Percentiles rank a stretch among this genome's conserved stretches.
Conservation (phyloP, 2,888 invertebrate species). For the Phortica okadai region DNA sequence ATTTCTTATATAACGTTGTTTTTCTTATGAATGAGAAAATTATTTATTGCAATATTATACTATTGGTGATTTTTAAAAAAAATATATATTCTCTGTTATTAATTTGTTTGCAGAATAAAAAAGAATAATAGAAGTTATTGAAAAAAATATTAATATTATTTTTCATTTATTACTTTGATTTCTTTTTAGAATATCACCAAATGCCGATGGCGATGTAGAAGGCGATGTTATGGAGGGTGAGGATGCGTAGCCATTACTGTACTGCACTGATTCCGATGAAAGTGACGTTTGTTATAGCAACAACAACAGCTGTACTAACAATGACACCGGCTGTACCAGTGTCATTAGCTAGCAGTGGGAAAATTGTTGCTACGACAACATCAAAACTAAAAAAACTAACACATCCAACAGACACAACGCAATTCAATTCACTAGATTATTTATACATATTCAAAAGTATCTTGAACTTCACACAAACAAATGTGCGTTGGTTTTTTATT, state of each 20-base stretch:
- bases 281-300: constrained; percentile 66
- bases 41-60: too few species aligned
- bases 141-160: constrained; percentile 29
- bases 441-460: neutral
- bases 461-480: neutral
- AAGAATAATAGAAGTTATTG: neutral
- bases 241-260: constrained; percentile 77
- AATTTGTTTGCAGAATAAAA: neutral
- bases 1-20: neutral
- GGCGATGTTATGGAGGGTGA: constrained; percentile 63
- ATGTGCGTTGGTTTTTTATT: neutral
- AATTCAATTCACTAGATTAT: neutral
- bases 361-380: constrained; percentile 41
- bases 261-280: constrained; percentile 73
- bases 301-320: constrained; percentile 45
- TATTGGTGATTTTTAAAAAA: too few species aligned
- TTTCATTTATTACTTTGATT: constrained; percentile 35
- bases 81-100: too few species aligned
- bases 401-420: constrained; percentile 21
- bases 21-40: too few species aligned
- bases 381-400: constrained; percentile 35
- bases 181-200: constrained; percentile 69
- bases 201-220: constrained; percentile 65
- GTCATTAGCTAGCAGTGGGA: constrained; percentile 63
- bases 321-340: constrained; percentile 57